Base-by-base conservation (phyloP, 2,113 vertebrate genomes). In the Gadus chalcogrammus region DNA sequence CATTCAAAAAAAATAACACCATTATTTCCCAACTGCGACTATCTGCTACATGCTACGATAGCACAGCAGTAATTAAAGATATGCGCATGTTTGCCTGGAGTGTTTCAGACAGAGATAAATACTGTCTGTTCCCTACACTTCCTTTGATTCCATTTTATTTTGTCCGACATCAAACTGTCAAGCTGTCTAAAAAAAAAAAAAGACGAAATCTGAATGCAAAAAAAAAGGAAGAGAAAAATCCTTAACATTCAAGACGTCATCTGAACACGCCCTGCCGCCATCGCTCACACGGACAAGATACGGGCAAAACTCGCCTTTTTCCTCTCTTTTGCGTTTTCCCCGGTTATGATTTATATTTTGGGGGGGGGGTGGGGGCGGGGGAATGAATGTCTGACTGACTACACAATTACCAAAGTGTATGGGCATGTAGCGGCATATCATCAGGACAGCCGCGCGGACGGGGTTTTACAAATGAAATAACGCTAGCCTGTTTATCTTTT, bases 401-500 rank as follows among this genome's bases (percentile, higher is more conserved):
- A 61, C 82, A 77, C 85, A 74, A 89, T 90, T 81, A 88, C 83
- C 84, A 81, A 82, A 74, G 81, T 75, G 74, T 75, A 68, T n/a
- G 79, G 67, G 75, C 72, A 76, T 77, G 59, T 61, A 81, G 74
- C 73, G 70, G 72, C 72, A 18, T 73, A 78, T 87, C 85, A 82
- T 67, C 60, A 82, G 77, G 79, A 31, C 61, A 20, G 61, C 58
- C 65, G 67, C 62, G 61, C 73, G 75, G 80, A 69, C 48, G 67
- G 70, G 64, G 75, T 62, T 64, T 15, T 16, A 75, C 80, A 58
- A 63, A 66, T 68, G 67, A 69, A 75, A 83, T 69, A 88, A 83
- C 76, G 71, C 16, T 66, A 72, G 72, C 85, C 81, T 84, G 87
- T 90, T 90, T 90, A 91, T 91, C 89, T 88, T 81, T 31, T 66